A percentile compares a stretch with the other conserved stretches of the same genome.
These are phyloP conservation scores for Disparrhopalites patrizii DNA, from an alignment of 2,888 invertebrate species.

Conservation along the genomic window DNA sequence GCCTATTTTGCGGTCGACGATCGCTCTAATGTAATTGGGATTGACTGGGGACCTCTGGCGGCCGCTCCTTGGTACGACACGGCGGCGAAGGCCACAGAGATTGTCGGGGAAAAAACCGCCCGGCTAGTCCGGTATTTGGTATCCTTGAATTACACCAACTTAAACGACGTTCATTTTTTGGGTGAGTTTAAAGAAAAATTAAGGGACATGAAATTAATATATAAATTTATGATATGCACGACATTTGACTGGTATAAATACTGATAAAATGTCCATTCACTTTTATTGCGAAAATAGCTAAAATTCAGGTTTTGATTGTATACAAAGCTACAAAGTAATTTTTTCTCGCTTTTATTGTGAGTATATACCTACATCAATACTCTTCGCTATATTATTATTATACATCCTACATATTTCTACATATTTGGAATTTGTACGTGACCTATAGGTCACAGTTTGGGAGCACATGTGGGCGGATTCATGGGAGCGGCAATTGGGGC, in stretches of 20 bases:
- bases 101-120: slow-evolving; percentile 22
- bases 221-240: too few species aligned
- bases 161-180: slow-evolving; percentile 19
- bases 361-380: too few species aligned
- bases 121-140: slow-evolving; percentile 1
- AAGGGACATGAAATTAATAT: neutral
- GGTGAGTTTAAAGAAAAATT: slow-evolving; percentile 4
- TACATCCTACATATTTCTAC: too few species aligned
- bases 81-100: slow-evolving; percentile 26
- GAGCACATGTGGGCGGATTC: slow-evolving; percentile 64
- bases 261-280: too few species aligned
- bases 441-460: slow-evolving; percentile 63
- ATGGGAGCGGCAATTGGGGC: slow-evolving; percentile 59
- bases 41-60: slow-evolving; percentile 30
- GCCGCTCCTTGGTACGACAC: slow-evolving; percentile 33
- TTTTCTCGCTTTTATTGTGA: too few species aligned
- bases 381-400: too few species aligned
- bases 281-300: too few species aligned
- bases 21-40: slow-evolving; percentile 29
- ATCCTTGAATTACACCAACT: neutral
- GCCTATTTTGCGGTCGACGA: slow-evolving; percentile 18
- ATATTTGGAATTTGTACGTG: too few species aligned
- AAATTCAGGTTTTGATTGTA: too few species aligned
- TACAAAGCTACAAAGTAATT: too few species aligned
- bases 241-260: too few species aligned